Evolutionary conservation across 2,888 invertebrate genomes (phyloP), one percentile per base, ranked within the genome.

Genomic region (Molorchus minor): DNA sequence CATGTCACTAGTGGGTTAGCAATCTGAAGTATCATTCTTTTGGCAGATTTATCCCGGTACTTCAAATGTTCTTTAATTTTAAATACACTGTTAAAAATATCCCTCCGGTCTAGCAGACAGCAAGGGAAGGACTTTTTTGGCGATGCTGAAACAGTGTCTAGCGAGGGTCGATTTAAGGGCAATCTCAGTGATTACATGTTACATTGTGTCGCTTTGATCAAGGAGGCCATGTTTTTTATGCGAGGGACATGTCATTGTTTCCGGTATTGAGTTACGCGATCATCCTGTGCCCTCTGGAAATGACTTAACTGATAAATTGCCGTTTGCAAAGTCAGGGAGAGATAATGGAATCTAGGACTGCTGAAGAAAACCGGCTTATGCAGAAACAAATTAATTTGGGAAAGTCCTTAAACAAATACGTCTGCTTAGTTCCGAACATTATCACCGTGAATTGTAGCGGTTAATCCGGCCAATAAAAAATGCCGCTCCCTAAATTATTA

Each of bases 111-210:
- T 46, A 30, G 35, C 30, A 15, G 17, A 25, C 36, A 16, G 13
- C 17, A 29, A 38, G 25, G 46, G 36, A 30, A 25, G 25, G 19
- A 19, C 35, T 36, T 25, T 29, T n/a, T 25, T 12, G 30, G 19
- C 29, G 29, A 12, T 13, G 35, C 45, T 4, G 55, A 45, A 55
- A 55, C 44, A 51, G 51, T 51, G 51, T 51, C 36, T 19, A 38
- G 40, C 35, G 45, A 46, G 45, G 40, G 55, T 45, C 46, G 51
- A 51, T 51, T 51, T 51, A 51, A 51, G 58, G 47, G 51, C 59
- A 77, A 77, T 77, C 75, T 74, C 72, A 66, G 71, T 76, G 79
- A 79, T 79, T 78, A 76, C 78, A 77, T 74, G 78, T 79, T 79
- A 77, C 78, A 77, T 76, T 77, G 77, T 76, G 76, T 74, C 65